phyloP scores from a whole-genome alignment of 1,140 invertebrate species.

The Cryptotermes secundus region DNA sequence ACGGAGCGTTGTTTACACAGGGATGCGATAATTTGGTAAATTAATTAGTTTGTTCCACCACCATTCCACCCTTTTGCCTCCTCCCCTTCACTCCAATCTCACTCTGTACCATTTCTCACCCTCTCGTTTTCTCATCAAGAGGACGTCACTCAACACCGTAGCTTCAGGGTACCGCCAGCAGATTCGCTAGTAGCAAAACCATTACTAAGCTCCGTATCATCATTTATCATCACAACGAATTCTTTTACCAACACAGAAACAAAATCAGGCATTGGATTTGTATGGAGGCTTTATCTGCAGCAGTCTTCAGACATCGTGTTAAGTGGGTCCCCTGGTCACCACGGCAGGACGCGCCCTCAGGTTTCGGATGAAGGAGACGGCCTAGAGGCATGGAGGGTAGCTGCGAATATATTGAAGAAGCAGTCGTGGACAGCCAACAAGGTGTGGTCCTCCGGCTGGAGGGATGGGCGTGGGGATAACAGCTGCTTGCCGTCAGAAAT shows the following conservation, averaged over 20 bases:
- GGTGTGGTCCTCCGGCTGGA: too few relatives aligned
- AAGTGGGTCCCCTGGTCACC: too few relatives aligned
- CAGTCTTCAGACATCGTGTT: too few relatives aligned
- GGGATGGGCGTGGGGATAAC: too few relatives aligned
- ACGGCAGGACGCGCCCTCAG: too few relatives aligned
- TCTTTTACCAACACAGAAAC: neutral
- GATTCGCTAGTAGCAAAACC: conserved; percentile 6
- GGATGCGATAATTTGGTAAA: conserved; percentile 34
- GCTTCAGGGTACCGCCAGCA: neutral
- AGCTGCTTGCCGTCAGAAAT: too few relatives aligned
- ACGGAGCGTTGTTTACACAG: conserved; percentile 27
- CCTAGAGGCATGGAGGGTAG: too few relatives aligned
- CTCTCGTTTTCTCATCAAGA: conserved; percentile 12
- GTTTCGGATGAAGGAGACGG: too few relatives aligned
- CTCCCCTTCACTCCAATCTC: conserved; percentile 1
- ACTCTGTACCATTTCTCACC: conserved; percentile 11
- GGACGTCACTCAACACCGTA: conserved; percentile 11
- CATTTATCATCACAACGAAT: neutral
- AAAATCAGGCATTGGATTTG: too few relatives aligned
- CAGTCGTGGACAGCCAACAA: too few relatives aligned
- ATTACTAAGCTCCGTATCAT: neutral
- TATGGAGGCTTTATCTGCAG: too few relatives aligned
- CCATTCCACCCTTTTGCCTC: conserved; percentile 1
- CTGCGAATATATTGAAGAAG: too few relatives aligned
- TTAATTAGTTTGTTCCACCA: conserved; percentile 32